Percentiles rank a stretch among this genome's conserved stretches.
Conservation (phyloP, 2,888 invertebrate species). For the Aphrophora alni region DNA sequence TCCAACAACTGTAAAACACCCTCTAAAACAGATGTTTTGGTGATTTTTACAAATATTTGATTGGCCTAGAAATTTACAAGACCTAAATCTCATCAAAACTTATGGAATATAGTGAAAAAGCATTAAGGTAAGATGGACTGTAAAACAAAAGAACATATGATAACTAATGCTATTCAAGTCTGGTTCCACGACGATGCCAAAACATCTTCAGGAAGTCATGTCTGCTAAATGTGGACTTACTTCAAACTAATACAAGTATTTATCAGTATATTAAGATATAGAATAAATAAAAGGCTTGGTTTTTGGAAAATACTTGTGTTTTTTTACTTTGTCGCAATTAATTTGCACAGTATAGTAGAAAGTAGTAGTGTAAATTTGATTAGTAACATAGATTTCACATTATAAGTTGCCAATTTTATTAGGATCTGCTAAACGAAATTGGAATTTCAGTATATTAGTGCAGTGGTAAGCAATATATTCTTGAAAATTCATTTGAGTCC, state of each 20-base stretch:
- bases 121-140: slow-evolving; percentile 9
- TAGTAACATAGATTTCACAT: too few relatives aligned
- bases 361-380: too few relatives aligned
- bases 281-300: too few relatives aligned
- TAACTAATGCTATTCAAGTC: neutral
- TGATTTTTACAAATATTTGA: neutral
- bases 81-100: slow-evolving; percentile 12
- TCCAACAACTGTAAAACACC: neutral
- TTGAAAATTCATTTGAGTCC: too few relatives aligned
- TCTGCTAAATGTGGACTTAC: neutral
- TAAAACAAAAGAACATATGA: neutral
- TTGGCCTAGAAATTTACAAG: neutral
- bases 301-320: too few relatives aligned
- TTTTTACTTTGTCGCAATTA: too few relatives aligned
- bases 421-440: too few relatives aligned
- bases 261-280: neutral
- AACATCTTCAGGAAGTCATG: neutral
- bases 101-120: slow-evolving; percentile 3
- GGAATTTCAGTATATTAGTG: too few relatives aligned
- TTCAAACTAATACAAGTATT: neutral
- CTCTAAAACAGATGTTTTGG: neutral
- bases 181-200: slow-evolving; percentile 6
- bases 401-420: too few relatives aligned
- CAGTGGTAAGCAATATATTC: too few relatives aligned
- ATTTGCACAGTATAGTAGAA: too few relatives aligned